Conservation (phyloP, 1,140 invertebrate species). For the Batillaria attramentaria region DNA sequence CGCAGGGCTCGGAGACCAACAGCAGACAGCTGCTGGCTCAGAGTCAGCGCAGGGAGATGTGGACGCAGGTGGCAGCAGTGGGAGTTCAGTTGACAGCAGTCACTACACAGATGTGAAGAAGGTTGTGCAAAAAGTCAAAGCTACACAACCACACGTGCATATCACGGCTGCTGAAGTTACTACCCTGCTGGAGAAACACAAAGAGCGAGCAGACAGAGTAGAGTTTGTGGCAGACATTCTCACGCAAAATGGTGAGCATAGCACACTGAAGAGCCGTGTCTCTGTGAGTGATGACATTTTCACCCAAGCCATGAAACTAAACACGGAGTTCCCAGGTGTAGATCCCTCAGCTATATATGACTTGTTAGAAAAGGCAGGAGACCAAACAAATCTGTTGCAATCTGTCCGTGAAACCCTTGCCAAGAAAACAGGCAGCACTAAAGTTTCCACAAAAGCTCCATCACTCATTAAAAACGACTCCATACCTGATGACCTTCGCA, state of each 20-base stretch:
- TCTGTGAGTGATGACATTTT: constrained; percentile 36
- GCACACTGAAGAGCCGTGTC: constrained; percentile 6
- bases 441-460: neutral
- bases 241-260: constrained; percentile 2
- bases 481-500: constrained; percentile 47
- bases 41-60: constrained; percentile 12
- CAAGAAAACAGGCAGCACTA: neutral
- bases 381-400: constrained; percentile 23
- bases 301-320: constrained; percentile 36
- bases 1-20: neutral
- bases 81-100: constrained; percentile 6
- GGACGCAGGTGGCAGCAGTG: constrained; percentile 7
- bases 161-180: constrained; percentile 48
- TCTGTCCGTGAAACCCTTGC: constrained; percentile 10
- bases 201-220: constrained; percentile 38
- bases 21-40: neutral
- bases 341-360: constrained; percentile 43
- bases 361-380: constrained; percentile 35
- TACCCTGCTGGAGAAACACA: constrained; percentile 41
- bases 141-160: constrained; percentile 27
- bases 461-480: constrained; percentile 31
- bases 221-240: constrained; percentile 38
- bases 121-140: constrained; percentile 49
- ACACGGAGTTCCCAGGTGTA: constrained; percentile 27
- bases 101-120: constrained; percentile 49